Percentiles rank a stretch among this genome's conserved stretches.
Evolutionary conservation across 2,888 invertebrate genomes (phyloP).

Genomic region (Yponomeuta cagnagella): DNA sequence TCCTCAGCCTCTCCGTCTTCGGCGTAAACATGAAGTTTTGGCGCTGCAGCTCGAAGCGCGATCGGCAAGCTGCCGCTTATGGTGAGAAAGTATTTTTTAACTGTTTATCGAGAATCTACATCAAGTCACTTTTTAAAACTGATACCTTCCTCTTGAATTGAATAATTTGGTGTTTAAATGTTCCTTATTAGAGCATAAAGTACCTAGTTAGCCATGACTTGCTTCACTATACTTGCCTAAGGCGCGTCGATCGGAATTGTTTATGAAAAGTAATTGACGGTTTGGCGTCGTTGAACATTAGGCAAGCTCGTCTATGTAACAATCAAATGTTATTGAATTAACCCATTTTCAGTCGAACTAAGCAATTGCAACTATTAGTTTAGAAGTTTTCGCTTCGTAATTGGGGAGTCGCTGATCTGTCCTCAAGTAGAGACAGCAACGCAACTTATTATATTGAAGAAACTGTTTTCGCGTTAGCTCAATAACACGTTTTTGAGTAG

Average conservation of each 20-base stretch:
- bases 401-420: slow-evolving; percentile 12
- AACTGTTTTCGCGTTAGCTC: too few species aligned
- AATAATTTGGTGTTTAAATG: too few species aligned
- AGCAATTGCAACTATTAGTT: slow-evolving; percentile 37
- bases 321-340: slow-evolving; percentile 30
- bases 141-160: too few species aligned
- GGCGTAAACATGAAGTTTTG: slow-evolving; percentile 61
- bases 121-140: too few species aligned
- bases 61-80: slow-evolving; percentile 40
- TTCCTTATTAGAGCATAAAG: not conserved
- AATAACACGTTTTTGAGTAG: too few species aligned
- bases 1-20: not conserved
- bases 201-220: not conserved
- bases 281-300: not conserved
- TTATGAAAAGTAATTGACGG: not conserved
- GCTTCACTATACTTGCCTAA: not conserved
- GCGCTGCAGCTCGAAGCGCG: slow-evolving; percentile 57
- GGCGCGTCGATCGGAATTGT: not conserved
- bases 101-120: too few species aligned
- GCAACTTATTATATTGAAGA: too few species aligned
- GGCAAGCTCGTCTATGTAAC: not conserved
- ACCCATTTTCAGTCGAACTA: slow-evolving; percentile 30
- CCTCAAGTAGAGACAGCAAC: not conserved
- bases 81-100: slow-evolving; percentile 34
- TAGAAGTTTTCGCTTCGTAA: slow-evolving; percentile 24